Evolutionary conservation across 2,113 vertebrate genomes (phyloP).

Genomic region (Scytalopus superciliaris): DNA sequence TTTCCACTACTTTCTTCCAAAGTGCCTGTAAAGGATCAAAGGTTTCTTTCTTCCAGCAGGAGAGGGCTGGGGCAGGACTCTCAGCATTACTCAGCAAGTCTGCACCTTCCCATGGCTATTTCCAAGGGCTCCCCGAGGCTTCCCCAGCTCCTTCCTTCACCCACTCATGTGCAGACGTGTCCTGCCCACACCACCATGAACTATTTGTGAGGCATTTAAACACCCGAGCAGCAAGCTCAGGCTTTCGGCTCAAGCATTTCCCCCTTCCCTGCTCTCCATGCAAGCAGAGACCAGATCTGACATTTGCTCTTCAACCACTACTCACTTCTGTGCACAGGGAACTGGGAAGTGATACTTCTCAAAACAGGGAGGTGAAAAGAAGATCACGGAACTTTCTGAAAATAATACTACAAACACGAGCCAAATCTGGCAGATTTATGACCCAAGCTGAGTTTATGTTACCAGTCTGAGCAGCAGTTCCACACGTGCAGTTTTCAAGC

Average conservation of each 20-base stretch:
- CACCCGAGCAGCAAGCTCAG: not conserved
- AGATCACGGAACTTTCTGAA: not conserved
- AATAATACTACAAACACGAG: not conserved
- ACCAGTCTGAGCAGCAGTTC: not conserved
- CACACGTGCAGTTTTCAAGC: accelerated
- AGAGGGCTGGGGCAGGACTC: not conserved
- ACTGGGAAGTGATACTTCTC: not conserved
- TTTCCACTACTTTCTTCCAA: not conserved
- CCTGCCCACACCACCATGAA: not conserved
- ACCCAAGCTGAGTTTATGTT: not conserved
- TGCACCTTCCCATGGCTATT: not conserved
- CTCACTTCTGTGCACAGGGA: accelerated
- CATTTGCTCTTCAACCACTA: not conserved
- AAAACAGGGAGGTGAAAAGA: not conserved
- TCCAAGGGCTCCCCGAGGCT: not conserved
- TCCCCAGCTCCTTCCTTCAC: not conserved
- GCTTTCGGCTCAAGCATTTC: not conserved
- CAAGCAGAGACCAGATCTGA: not conserved
- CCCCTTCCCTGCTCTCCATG: not conserved
- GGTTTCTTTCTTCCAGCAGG: not conserved
- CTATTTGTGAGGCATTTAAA: not conserved
- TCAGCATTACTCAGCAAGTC: not conserved
- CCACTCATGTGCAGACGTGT: accelerated
- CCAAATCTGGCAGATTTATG: not conserved
- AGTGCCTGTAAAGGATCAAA: not conserved